Evolutionary conservation across 2,888 invertebrate species (phyloP).

Genomic region (Protophormia terraenovae): DNA sequence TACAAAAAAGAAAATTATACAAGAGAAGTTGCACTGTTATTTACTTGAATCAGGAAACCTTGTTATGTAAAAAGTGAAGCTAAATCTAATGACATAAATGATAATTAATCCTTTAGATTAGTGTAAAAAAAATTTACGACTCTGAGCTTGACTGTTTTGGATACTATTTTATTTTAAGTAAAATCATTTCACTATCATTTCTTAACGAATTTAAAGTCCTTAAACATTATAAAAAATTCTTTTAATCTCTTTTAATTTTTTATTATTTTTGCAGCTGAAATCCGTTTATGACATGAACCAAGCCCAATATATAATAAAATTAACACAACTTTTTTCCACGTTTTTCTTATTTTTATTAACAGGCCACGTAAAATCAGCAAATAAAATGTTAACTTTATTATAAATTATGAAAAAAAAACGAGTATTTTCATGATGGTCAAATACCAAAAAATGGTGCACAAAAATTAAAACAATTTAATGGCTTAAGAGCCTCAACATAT

Average conservation of each 20-base stretch:
- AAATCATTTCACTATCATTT: too few species aligned
- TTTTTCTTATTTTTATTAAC: neutral
- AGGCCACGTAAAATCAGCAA: neutral
- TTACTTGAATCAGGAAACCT: too few species aligned
- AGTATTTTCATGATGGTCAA: constrained; percentile 22
- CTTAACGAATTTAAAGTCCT: too few species aligned
- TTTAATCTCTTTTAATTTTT: neutral
- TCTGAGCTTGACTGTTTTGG: too few species aligned
- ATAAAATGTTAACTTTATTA: constrained; percentile 19
- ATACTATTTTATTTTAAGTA: too few species aligned
- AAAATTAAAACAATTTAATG: constrained; percentile 15
- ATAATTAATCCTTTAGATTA: too few species aligned
- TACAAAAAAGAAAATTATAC: too few species aligned
- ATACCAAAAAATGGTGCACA: neutral
- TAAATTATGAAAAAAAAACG: constrained; percentile 26
- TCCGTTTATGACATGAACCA: neutral
- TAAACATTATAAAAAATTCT: too few species aligned
- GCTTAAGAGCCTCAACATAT: constrained; percentile 25
- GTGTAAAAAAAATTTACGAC: too few species aligned
- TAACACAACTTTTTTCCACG: neutral
- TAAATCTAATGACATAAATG: too few species aligned
- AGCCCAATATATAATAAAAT: constrained; percentile 20
- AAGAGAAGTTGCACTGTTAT: too few species aligned
- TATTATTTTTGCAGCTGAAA: neutral
- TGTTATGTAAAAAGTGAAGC: too few species aligned